Percentiles rank a stretch among this genome's conserved stretches.
Conservation (phyloP, 2,888 invertebrate species). For the Athetis lepigone region DNA sequence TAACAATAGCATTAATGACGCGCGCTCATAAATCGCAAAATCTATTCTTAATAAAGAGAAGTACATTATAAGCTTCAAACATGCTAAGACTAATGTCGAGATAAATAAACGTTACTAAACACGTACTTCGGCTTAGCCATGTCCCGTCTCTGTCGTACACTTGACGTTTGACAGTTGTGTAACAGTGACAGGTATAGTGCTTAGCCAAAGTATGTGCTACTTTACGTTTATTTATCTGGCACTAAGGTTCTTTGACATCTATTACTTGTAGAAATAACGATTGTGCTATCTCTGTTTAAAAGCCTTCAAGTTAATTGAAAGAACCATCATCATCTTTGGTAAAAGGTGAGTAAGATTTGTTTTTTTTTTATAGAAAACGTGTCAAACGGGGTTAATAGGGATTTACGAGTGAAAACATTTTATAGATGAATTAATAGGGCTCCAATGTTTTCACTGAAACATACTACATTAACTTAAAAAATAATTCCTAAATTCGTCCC, state of each 20-base stretch:
- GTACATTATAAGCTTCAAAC: slow-evolving; percentile 24
- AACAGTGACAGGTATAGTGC: no score
- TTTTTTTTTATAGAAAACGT: neutral
- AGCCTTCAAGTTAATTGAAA: neutral
- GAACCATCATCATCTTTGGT: neutral
- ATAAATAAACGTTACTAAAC: no score
- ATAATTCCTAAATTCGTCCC: no score
- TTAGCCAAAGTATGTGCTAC: no score
- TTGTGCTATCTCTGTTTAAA: slow-evolving; percentile 20
- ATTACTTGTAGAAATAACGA: slow-evolving; percentile 13
- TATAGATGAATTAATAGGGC: no score
- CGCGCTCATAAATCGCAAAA: neutral
- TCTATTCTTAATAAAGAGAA: slow-evolving; percentile 29
- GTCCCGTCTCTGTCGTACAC: no score
- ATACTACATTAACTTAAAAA: no score
- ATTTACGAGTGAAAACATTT: no score
- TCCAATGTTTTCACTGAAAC: no score
- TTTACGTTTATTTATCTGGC: no score
- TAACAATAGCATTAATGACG: neutral
- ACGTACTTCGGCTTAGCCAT: no score
- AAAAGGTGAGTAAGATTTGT: neutral
- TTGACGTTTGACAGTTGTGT: no score
- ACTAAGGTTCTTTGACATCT: slow-evolving; percentile 12
- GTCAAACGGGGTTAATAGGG: neutral
- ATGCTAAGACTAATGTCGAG: slow-evolving; percentile 24